Evolutionary conservation across 2,113 vertebrate genomes (phyloP).

Genomic region (Caloenas nicobarica): DNA sequence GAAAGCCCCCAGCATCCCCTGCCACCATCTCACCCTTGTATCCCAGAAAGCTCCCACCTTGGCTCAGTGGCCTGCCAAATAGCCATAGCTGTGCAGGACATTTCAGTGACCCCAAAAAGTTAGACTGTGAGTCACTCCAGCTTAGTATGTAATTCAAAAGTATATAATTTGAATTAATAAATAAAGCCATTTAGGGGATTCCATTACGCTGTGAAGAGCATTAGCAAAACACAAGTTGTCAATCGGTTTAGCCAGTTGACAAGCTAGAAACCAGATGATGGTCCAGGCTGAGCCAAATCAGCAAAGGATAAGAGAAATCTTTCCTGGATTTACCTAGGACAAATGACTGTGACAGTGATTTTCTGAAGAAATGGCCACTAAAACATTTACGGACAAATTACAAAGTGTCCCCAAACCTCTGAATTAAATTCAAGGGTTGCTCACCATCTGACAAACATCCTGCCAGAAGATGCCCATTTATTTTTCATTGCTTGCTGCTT

Average conservation of each 20-base stretch:
- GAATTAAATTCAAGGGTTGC: not conserved
- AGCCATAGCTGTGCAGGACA: not conserved
- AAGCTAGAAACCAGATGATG: not conserved
- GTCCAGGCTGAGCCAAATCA: not conserved
- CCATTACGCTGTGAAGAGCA: slow-evolving; percentile 37
- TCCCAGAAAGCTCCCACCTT: not conserved
- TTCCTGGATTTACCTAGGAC: not conserved
- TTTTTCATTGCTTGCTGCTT: slow-evolving; percentile 7
- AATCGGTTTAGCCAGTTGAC: not conserved
- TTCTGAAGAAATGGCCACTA: not conserved
- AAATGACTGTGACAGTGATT: not conserved
- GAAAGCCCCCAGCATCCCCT: not conserved
- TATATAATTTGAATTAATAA: slow-evolving; percentile 53
- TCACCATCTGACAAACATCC: not conserved
- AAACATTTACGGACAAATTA: not conserved
- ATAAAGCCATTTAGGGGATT: slow-evolving; percentile 38
- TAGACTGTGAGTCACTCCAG: slow-evolving; percentile 24
- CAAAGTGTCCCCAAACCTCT: not conserved
- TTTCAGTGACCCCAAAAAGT: not conserved
- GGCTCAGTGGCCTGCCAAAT: not conserved
- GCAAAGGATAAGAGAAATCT: not conserved
- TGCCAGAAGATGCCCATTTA: not conserved
- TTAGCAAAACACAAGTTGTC: slow-evolving; percentile 27
- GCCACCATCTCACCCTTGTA: not conserved
- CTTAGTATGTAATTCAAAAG: slow-evolving; percentile 37